Percentiles rank a stretch among this genome's conserved stretches.
Evolutionary conservation across 2,888 invertebrate genomes (phyloP).

Genomic region (Drosophila tanythrix): DNA sequence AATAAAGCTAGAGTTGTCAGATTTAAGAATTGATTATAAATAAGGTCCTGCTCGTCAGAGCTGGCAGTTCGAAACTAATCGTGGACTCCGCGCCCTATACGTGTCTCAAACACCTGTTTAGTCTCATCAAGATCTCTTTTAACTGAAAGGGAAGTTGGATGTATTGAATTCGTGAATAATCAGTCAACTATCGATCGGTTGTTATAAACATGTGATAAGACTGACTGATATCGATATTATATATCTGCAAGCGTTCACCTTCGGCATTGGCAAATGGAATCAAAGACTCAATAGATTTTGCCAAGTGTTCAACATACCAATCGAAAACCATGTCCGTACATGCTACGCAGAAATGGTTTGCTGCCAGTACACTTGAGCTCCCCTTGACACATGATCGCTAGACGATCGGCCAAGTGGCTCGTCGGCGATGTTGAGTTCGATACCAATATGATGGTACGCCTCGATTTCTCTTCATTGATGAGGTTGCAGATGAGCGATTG

Average conservation of each 20-base stretch:
- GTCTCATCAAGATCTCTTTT: not conserved
- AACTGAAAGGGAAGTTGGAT: not conserved
- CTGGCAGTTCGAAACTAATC: too few species aligned
- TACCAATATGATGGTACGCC: conserved; percentile 91
- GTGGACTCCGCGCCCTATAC: too few species aligned
- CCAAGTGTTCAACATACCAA: conserved; percentile 85
- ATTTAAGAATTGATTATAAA: too few species aligned
- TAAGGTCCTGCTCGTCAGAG: too few species aligned
- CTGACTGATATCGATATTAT: too few species aligned
- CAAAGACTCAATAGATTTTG: not conserved
- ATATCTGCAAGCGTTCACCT: not conserved
- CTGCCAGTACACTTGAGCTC: conserved; percentile 92
- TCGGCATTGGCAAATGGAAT: not conserved
- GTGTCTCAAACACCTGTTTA: too few species aligned
- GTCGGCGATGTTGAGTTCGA: conserved; percentile 95
- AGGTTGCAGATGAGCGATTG: conserved; percentile 92
- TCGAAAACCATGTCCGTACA: conserved; percentile 94
- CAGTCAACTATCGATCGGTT: not conserved
- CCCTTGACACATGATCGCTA: conserved; percentile 93
- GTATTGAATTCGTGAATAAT: not conserved
- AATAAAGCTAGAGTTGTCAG: too few species aligned
- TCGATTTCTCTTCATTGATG: conserved; percentile 89
- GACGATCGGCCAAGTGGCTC: conserved; percentile 92
- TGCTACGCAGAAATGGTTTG: conserved; percentile 91
- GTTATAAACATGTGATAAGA: not conserved